Base-by-base conservation (phyloP, 1,140 invertebrate species). In the Nasonia giraulti region DNA sequence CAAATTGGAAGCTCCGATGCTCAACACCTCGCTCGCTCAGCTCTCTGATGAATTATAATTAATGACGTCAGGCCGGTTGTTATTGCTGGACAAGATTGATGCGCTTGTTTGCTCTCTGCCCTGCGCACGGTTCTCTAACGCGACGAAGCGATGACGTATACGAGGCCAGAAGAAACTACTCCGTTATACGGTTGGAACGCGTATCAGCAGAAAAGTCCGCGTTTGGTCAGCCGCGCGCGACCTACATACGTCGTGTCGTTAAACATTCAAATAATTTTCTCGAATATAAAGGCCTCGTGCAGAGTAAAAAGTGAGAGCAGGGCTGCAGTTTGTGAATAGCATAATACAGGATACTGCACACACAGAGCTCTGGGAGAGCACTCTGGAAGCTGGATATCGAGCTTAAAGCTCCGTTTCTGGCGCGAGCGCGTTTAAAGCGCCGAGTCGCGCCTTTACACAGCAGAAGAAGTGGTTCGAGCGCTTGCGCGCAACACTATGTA, bases 41-140 rank as follows among this genome's bases (percentile, higher is more conserved):
- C 27, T 27, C 27, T 27, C 50, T 77, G 81, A 83, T 83, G 81
- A 83, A 83, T 83, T 83, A 83, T 83, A 76, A 83, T 83, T 83
- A 83, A 83, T 83, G 73, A 83, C 66, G 40, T 37, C 33, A 17
- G 37, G 17, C 11, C 31, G 12, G 17, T 62, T 82, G 69, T 62
- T 75, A 68, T 47, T 69, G 81, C 11, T 27, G 20, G 66, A 1
- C 17, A 76, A 76, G 78, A 79, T 85, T 76, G 71, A 81, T 81
- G 77, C 78, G 20, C 2, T 44, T 79, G 37, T 79, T 80, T 80
- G 83, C 69, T 40, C 12, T 50, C 3, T 80, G 55, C 14, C 17
- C 12, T 37, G 8, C 14, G 3, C 3, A 3, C 55, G 2, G 14
- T 2, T 62, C 4, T 62, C 20, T n/a, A 62, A 62, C 17, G 40